phyloP scores from a whole-genome alignment of 2,888 invertebrate species.

The Eristalis arbustorum region DNA sequence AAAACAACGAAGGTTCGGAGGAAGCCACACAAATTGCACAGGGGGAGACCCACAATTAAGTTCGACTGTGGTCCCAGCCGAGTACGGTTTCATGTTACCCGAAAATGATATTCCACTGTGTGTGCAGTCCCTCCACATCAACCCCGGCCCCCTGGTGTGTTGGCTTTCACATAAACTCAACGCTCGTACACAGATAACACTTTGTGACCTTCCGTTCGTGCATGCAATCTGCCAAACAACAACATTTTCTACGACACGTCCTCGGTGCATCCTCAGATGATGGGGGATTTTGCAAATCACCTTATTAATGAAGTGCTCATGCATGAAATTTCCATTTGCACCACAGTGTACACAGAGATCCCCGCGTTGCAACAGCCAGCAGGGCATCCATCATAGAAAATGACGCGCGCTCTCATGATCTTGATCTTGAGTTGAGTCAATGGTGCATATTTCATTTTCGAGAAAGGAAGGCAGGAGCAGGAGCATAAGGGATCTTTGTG shows the following conservation, averaged over 20 bases:
- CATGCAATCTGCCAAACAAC: constrained; percentile 28
- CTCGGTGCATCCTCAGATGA: constrained; percentile 1
- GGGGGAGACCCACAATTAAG: constrained; percentile 4
- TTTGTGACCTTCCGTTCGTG: constrained; percentile 21
- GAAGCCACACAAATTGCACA: constrained; percentile 55
- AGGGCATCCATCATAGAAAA: constrained; percentile 61
- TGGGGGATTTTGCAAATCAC: constrained; percentile 62
- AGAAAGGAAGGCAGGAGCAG: not conserved
- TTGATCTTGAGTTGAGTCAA: constrained; percentile 66
- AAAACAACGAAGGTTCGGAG: constrained; percentile 8
- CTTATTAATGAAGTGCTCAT: constrained; percentile 68
- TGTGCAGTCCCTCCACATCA: not conserved
- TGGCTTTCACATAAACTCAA: constrained; percentile 7
- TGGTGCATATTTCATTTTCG: constrained; percentile 59
- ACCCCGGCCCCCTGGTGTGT: not conserved
- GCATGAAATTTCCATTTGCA: constrained; percentile 68
- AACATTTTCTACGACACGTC: constrained; percentile 49
- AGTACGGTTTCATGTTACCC: constrained; percentile 59
- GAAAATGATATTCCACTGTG: constrained; percentile 40
- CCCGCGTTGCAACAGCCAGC: constrained; percentile 21
- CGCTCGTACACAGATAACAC: constrained; percentile 10
- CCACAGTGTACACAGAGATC: constrained; percentile 8
- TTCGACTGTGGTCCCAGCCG: constrained; percentile 62
- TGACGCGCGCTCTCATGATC: constrained; percentile 53
- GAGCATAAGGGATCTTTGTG: not conserved